A percentile compares a stretch with the other conserved stretches of the same genome.
Evolutionary conservation across 1,140 invertebrate species (phyloP).

Genomic region (Euura saliciscinereae): DNA sequence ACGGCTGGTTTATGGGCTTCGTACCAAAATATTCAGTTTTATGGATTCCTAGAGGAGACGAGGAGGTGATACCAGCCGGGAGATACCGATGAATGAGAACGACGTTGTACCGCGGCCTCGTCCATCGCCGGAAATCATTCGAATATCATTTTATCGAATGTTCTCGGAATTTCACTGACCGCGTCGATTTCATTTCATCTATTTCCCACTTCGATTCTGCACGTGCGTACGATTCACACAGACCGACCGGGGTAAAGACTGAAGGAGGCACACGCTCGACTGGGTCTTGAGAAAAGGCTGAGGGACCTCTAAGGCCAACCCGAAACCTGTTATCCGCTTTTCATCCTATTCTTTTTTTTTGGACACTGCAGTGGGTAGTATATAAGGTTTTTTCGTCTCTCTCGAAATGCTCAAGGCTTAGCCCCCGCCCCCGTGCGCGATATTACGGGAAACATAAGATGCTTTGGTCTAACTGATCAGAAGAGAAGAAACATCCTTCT

Average conservation of each 20-base stretch:
- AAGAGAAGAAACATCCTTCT: neutral
- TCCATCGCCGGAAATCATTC: too few species aligned
- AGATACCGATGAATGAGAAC: too few species aligned
- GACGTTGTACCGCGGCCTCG: too few species aligned
- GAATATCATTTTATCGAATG: too few species aligned
- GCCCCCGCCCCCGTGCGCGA: neutral
- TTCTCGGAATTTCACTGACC: too few species aligned
- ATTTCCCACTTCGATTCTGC: too few species aligned
- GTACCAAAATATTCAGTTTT: conserved; percentile 4
- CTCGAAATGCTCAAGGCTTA: neutral
- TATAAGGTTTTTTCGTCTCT: too few species aligned
- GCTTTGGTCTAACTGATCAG: neutral
- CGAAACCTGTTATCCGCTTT: neutral
- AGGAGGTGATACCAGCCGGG: neutral
- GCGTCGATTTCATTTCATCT: too few species aligned
- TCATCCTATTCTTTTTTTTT: neutral
- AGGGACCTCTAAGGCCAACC: neutral
- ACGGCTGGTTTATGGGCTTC: neutral
- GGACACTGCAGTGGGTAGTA: neutral
- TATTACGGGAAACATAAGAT: neutral
- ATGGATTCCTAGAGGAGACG: neutral
- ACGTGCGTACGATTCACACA: too few species aligned
- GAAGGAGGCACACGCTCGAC: neutral
- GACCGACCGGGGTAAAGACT: neutral
- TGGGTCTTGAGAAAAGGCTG: neutral